Percentiles rank a stretch among this genome's conserved stretches.
Conservation (phyloP, 2,797 vertebrate species). For the Pteropus rufus region DNA sequence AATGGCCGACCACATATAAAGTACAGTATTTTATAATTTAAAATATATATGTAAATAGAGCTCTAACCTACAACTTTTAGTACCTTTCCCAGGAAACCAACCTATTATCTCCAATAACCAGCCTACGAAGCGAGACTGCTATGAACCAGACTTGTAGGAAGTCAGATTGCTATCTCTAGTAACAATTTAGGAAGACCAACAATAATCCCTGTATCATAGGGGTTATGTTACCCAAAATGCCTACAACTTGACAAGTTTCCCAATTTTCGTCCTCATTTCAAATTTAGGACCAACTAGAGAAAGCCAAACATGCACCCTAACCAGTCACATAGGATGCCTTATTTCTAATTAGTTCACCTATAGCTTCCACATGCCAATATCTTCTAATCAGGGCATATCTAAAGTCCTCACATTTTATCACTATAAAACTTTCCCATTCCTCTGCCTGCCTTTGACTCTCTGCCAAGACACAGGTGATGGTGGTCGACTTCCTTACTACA, state of each 20-base stretch:
- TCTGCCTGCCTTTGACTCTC: background rate
- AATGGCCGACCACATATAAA: background rate
- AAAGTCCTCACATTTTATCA: background rate
- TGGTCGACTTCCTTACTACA: background rate
- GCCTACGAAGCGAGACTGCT: background rate
- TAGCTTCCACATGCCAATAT: background rate
- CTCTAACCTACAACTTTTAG: background rate
- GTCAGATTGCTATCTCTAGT: background rate
- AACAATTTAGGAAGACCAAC: background rate
- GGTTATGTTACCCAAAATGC: background rate
- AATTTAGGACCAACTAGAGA: background rate
- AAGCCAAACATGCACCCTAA: background rate
- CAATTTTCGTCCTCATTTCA: background rate
- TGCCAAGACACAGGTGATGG: background rate
- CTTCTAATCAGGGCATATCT: background rate
- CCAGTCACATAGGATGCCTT: background rate
- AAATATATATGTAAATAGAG: background rate
- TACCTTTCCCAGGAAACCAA: background rate
- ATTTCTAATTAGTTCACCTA: background rate
- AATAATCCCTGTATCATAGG: background rate
- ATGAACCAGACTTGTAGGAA: background rate
- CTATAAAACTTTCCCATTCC: background rate
- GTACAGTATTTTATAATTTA: background rate
- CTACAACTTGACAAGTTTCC: background rate
- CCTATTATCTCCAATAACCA: background rate